These are phyloP conservation scores for Reticulitermes speratus DNA, from an alignment of 1,140 invertebrate species.

Conservation along the genomic window DNA sequence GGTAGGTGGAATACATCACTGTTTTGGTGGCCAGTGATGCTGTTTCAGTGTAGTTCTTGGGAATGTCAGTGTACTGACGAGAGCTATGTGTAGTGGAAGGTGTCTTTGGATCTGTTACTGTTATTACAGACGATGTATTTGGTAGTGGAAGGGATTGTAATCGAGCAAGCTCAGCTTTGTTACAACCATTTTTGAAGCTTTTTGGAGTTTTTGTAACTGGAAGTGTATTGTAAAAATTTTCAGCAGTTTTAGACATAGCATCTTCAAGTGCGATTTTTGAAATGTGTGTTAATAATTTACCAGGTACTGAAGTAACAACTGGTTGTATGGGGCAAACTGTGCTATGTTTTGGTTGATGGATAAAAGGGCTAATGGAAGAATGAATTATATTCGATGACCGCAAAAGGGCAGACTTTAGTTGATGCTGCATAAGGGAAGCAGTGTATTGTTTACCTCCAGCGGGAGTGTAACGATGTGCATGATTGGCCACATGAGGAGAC, in stretches of 20 bases:
- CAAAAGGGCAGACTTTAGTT: not conserved
- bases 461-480: conserved; percentile 28
- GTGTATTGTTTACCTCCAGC: conserved; percentile 32
- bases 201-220: not conserved
- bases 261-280: not conserved
- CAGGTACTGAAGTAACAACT: not conserved
- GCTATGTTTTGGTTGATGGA: not conserved
- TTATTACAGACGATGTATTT: not conserved
- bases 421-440: conserved; percentile 24
- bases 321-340: not conserved
- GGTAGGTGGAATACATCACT: not conserved
- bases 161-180: not conserved
- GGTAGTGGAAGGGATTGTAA: not conserved
- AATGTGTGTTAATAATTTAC: not conserved
- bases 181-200: not conserved
- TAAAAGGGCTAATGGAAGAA: not conserved
- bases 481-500: conserved; percentile 31
- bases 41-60: not conserved
- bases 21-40: not conserved
- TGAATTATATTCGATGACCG: not conserved
- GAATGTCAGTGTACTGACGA: not conserved
- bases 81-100: not conserved
- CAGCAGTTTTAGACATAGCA: not conserved
- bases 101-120: not conserved
- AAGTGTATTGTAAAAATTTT: not conserved